Evolutionary conservation across 2,888 invertebrate genomes (phyloP).

Genomic region (Pristionchus fissidentatus): DNA sequence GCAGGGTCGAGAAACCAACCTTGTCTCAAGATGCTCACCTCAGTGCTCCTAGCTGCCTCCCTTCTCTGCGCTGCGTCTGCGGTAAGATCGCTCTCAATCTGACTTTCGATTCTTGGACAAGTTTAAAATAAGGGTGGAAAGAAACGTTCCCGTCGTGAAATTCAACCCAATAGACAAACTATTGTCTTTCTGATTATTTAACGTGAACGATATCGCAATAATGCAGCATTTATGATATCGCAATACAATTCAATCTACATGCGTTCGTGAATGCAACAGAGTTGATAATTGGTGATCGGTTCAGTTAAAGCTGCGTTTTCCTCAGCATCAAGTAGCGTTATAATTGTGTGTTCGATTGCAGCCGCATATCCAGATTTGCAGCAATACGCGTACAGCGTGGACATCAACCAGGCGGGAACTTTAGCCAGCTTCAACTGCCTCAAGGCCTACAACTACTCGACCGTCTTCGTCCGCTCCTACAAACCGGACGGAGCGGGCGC

Average conservation of each 20-base stretch:
- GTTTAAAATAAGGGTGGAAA: too few species aligned
- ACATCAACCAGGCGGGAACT: conserved; percentile 35
- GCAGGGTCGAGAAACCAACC: neutral
- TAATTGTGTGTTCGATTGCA: neutral
- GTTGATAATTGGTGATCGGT: too few species aligned
- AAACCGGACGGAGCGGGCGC: conserved; percentile 27
- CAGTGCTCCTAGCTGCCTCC: neutral
- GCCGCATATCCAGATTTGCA: neutral
- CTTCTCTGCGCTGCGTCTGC: neutral
- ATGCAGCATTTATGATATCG: too few species aligned
- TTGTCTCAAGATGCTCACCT: neutral
- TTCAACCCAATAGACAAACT: too few species aligned
- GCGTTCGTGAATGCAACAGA: too few species aligned
- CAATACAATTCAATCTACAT: too few species aligned
- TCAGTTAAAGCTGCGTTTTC: neutral
- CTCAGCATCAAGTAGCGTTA: neutral
- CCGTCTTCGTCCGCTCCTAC: conserved; percentile 48
- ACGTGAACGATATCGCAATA: too few species aligned
- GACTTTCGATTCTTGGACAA: too few species aligned
- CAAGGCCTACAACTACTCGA: neutral
- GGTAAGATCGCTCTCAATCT: neutral
- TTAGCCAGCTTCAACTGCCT: conserved; percentile 38
- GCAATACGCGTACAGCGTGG: conserved; percentile 34
- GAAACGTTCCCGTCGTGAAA: too few species aligned
- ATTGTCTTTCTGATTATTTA: too few species aligned